Conservation (phyloP, 2,888 invertebrate genomes). For the Platypus cylindrus region DNA sequence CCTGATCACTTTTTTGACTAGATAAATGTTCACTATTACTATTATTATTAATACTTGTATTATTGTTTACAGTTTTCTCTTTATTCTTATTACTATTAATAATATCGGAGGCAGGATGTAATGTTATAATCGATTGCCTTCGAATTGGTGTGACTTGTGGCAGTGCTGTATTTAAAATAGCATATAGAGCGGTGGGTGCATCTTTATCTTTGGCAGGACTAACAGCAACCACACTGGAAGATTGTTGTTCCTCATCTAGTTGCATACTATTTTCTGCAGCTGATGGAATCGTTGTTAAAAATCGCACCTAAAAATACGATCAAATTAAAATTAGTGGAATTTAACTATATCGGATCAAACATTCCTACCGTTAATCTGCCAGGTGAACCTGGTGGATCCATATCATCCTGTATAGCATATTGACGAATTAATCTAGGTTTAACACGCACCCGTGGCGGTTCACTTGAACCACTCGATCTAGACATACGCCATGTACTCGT, state of each 20-base stretch:
- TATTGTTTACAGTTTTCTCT: conserved; percentile 2
- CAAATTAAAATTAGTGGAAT: too few species aligned
- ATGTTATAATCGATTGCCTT: conserved; percentile 33
- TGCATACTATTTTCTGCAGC: conserved; percentile 60
- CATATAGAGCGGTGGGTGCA: conserved; percentile 33
- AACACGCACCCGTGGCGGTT: conserved; percentile 33
- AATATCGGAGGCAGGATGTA: conserved; percentile 30
- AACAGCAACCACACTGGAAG: conserved; percentile 16
- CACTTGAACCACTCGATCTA: conserved; percentile 64
- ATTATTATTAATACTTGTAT: conserved; percentile 3
- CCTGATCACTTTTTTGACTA: conserved; percentile 21
- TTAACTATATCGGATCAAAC: too few species aligned
- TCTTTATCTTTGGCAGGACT: conserved; percentile 31
- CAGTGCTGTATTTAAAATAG: conserved; percentile 29
- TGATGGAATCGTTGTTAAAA: conserved; percentile 60
- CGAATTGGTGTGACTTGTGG: conserved; percentile 25
- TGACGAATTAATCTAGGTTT: conserved; percentile 72
- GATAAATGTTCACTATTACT: conserved; percentile 13
- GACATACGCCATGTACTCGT: conserved; percentile 85
- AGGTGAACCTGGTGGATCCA: conserved; percentile 49
- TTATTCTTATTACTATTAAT: conserved; percentile 13
- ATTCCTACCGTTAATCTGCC: conserved; percentile 37
- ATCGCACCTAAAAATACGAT: conserved; percentile 30
- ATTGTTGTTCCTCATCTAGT: conserved; percentile 46
- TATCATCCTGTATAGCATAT: conserved; percentile 63